Evolutionary conservation across 1,140 invertebrate species (phyloP), one percentile per base, ranked within the genome.

Genomic region (Megathymus violae): DNA sequence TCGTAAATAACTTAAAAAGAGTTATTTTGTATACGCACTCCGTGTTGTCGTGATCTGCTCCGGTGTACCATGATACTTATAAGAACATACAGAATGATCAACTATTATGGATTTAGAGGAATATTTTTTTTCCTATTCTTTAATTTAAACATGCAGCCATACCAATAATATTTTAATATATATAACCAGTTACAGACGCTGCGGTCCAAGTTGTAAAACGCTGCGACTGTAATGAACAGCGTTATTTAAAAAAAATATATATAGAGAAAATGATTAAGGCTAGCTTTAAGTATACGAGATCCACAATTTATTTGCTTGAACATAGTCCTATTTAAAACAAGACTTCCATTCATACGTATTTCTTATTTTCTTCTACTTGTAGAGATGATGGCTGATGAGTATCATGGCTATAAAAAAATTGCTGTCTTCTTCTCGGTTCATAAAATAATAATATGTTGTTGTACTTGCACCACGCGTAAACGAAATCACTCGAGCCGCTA

Each of bases 401-500:
- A 10, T 11, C 0, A 56, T 43, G 19, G n/a, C n/a, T n/a, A n/a
- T n/a, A n/a, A n/a, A n/a, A n/a, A n/a, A n/a, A n/a, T n/a, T n/a
- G n/a, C n/a, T n/a, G n/a, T n/a, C n/a, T n/a, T n/a, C n/a, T n/a
- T n/a, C n/a, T n/a, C n/a, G n/a, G n/a, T n/a, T n/a, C n/a, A n/a
- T 13, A 3, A 47, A 47, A 47, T 25, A 46, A 4, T 17, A 17
- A 31, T 11, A 5, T 38, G 15, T 9, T 51, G 63, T 60, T 56
- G 14, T 74, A 40, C 65, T 78, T 69, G 52, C 4, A n/a, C 50
- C 74, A 60, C 9, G 34, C 51, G 9, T 46, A 48, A 50, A 64
- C 65, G 71, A 69, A 78, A 74, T 71, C 83, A 83, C 78, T 86
- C 71, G 70, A 73, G 74, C 78, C 80, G 75, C 87, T 89, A 89